Base-by-base conservation (phyloP, 2,113 vertebrate genomes). In the Anhinga anhinga region DNA sequence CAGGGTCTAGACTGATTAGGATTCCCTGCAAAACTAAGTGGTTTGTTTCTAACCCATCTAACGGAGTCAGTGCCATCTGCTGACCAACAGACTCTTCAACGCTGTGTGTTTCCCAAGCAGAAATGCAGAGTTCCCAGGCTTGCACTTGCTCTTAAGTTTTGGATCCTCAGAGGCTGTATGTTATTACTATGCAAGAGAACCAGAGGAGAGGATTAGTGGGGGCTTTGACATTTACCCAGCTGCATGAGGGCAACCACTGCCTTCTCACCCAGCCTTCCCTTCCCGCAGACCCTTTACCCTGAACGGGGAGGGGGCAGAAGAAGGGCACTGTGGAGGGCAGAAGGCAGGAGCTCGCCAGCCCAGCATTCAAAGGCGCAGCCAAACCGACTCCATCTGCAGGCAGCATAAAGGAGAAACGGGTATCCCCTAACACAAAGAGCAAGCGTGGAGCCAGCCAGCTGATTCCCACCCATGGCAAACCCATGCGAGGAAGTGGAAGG, bases 111-210 rank as follows among this genome's bases (percentile, higher is more conserved):
- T 88, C 71, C 59, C 76, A 53, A 58, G 81, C 36, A 79, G 70
- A 30, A 83, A 62, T 5, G 9, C 77, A 52, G 36, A 85, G 36
- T 22, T 67, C 56, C 42, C 12, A 1, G 36, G 55, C 82, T 78
- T 79, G 71, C 21, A 11, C n/a, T 73, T 14, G 14, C 52, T 86
- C 85, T 88, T 77, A 94, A 63, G 15, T 93, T 95, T 42, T 29
- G 45, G 66, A 86, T 95, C 88, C 91, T 95, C 88, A 34, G 65
- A 94, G 90, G 52, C 59, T 89, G 36, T 72, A 67, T 2, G 13
- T n/a, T n/a, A n/a, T 58, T 90, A 87, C 45, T 44, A 86, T 93
- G 66, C 59, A 97, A 97, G 88, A 94, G 94, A 87, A 97, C 32
- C 40, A 93, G 9, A 15, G 42, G 20, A 86, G 25, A 72, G 59